Evolutionary conservation across 2,888 invertebrate genomes (phyloP), one percentile per base, ranked within the genome.

Genomic region (Ischnura elegans): DNA sequence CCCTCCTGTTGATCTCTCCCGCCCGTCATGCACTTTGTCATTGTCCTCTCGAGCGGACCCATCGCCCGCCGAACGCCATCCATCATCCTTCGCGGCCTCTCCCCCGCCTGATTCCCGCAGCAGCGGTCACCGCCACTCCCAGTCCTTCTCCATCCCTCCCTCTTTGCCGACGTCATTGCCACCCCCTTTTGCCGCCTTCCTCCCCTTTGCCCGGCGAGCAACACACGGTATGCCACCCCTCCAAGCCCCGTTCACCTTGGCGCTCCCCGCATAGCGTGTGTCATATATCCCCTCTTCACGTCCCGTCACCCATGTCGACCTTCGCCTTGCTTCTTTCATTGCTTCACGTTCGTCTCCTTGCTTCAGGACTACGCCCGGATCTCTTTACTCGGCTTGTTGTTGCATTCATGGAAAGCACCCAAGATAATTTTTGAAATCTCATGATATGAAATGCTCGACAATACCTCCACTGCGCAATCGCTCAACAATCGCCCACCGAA

Each of bases 21-120:
- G 66, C 61, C 61, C 90, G 90, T 43, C 90, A 42, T 43, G 45
- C 90, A 90, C 90, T 90, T 90, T 61, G 90, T 90, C 90, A 90
- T 90, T 90, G 90, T 90, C 90, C 90, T 61, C 90, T 61, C 90
- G 90, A 61, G 61, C 90, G 61, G 90, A 66, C 90, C 90, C 90
- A 90, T 90, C 90, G 90, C 90, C 90, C 43, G 90, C 90, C 42
- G 66, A 66, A 61, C 90, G 66, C 66, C 90, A 90, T 90, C 90
- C 90, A 21, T 66, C 61, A n/a, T 90, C 61, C 66, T 55, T 61
- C 43, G 6, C 36, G n/a, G 25, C 61, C n/a, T 36, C 29, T 29
- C 13, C 76, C 29, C 29, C 76, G 76, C 76, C 76, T 16, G 36
- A 13, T 16, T 16, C n/a, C 25, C 76, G 10, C 76, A 29, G 1